A percentile compares a stretch with the other conserved stretches of the same genome.
Conservation (phyloP, 2,113 vertebrate species). For the Alces alces region DNA sequence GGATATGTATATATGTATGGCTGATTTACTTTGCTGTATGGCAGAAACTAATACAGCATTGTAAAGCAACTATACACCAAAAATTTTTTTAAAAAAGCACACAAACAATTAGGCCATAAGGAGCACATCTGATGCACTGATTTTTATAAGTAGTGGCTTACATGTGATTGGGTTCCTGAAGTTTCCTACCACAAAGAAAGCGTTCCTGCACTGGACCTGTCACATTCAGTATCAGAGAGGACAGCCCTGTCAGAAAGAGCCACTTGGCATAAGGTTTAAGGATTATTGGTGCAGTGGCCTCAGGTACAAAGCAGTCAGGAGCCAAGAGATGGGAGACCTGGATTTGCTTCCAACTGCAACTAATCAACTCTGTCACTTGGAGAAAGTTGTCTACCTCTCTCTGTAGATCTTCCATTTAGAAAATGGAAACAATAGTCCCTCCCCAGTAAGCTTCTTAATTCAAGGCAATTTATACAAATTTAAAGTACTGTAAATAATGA, state of each 20-base stretch:
- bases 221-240: not conserved
- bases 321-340: not conserved
- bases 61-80: not conserved
- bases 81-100: not conserved
- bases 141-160: not conserved
- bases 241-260: not conserved
- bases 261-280: not conserved
- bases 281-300: not conserved
- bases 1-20: not conserved
- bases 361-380: not conserved
- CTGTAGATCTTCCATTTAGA: not conserved
- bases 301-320: not conserved
- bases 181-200: not conserved
- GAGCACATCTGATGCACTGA: not conserved
- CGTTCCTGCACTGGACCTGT: not conserved
- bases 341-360: not conserved
- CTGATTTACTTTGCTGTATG: not conserved
- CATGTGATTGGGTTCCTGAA: not conserved
- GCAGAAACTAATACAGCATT: not conserved
- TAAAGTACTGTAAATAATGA: not conserved
- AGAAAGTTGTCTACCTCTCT: not conserved
- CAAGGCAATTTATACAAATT: not conserved
- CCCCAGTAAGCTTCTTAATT: not conserved
- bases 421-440: not conserved
- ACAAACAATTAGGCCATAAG: not conserved